A percentile compares a stretch with the other conserved stretches of the same genome.
Evolutionary conservation across 1,140 invertebrate genomes (phyloP).

Genomic region (Paraescarpia echinospica): DNA sequence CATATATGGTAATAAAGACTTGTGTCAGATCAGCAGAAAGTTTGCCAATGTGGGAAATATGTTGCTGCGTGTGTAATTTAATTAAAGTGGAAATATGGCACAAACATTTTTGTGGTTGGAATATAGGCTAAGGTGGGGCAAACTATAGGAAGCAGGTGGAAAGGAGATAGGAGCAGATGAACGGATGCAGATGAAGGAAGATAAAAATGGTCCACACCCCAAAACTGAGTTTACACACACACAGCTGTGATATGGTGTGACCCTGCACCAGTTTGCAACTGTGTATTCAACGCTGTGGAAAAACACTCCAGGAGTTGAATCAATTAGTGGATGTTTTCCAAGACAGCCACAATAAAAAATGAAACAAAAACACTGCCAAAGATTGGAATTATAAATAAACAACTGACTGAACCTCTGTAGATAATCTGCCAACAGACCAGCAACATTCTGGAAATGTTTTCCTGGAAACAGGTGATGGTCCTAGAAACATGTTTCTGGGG

Average conservation of each 20-base stretch:
- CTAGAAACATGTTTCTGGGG: too few species aligned
- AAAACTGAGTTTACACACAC: background rate
- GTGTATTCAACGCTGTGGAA: background rate
- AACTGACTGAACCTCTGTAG: background rate
- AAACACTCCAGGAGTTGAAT: background rate
- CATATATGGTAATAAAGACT: background rate
- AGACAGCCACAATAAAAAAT: background rate
- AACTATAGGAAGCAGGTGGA: too few species aligned
- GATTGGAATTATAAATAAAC: background rate
- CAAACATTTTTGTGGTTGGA: too few species aligned
- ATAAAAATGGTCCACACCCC: background rate
- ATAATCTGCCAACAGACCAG: background rate
- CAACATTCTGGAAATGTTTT: background rate
- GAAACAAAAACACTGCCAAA: background rate
- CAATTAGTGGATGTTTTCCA: background rate
- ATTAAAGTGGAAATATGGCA: too few species aligned
- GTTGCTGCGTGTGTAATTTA: too few species aligned
- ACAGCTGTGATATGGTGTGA: background rate
- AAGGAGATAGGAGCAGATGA: background rate
- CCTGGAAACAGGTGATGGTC: background rate
- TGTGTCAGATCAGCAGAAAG: background rate
- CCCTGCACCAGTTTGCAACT: background rate
- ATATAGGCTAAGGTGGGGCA: too few species aligned
- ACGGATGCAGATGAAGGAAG: background rate
- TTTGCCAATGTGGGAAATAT: background rate